Evolutionary conservation across 2,888 invertebrate genomes (phyloP), one percentile per base, ranked within the genome.

Genomic region (Pristionchus mayeri): DNA sequence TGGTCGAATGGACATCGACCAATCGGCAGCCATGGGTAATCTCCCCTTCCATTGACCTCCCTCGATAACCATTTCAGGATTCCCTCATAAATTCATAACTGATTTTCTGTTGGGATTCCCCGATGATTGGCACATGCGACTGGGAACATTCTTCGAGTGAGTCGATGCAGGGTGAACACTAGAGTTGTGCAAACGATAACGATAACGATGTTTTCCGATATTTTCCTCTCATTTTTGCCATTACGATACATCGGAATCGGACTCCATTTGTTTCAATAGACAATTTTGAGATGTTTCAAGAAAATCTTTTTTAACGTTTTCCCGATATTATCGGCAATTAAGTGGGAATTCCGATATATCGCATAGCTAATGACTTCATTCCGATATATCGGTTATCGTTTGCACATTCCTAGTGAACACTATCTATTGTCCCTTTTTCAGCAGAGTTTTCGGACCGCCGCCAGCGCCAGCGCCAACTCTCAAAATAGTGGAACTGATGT

Each of bases 61-160:
- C 50, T 78, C 27, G 50, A 2, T 24, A 48, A 2, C 18, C 21
- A 2, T 76, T 80, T 9, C 37, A 80, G 80, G 57, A 13, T 80
- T 80, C 18, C 57, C 52, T 54, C 80, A 24, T 4, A 7, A 13
- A 2, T 80, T 80, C 80, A 80, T 57, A n/a, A 54, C 30, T 37
- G 80, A 80, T n/a, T 80, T 80, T 37, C 57, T 80, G 3, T 16
- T 57, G 21, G 80, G 80, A 57, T 80, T 80, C 27, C 80, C 80
- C 4, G 57, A 34, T 40, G 80, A 80, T 30, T 80, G 80, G 80
- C 57, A 80, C 1, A 37, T 57, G 37, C n/a, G 40, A 57, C 37
- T 80, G 27, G 52, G 37, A 24, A 21, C 21, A n/a, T 80, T 80
- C 80, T 80, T 44, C 80, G 57, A 57, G 80, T 80, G 40, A 80